Base-by-base conservation (phyloP, 1,140 invertebrate genomes). In the Drosophila insularis region DNA sequence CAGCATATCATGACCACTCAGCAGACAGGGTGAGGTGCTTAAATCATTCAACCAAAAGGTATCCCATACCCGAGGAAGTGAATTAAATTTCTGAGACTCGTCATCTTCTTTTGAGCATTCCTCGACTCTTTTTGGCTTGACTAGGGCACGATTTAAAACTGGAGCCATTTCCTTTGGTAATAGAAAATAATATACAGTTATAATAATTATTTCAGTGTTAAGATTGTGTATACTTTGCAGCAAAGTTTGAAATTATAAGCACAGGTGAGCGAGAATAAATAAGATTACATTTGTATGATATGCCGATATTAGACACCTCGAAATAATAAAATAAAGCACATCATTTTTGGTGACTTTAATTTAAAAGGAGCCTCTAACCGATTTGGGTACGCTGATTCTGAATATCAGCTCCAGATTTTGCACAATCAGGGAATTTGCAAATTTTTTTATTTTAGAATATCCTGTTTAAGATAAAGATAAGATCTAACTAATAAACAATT, bases 11-110 rank as follows among this genome's bases (percentile, higher is more conserved):
- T 6, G 32, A 0, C 80, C 70, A 3, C 21, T 63, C 0, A 63
- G 0, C 1, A 0, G 2, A 7, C 50, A 39, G 0, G 13, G 31
- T 3, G 75, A 13, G 1, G 0, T 0, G 2, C 19, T 1, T 4
- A 17, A 6, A 17, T 79, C 79, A 13, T 13, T 60, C 0, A 3
- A 6, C 81, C 81, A 86, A 11, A 86, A 86, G 11, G 66, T 76
- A n/a, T 82, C 67, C 37, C 7, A 2, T 1, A 53, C 11, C 1
- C 63, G 60, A 0, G 40, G 62, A 11, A 86, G 11, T 0, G n/a
- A 31, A 32, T 80, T 70, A 3, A 78, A 11, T 1, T 10, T 46
- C 0, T 2, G 4, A 0, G 6, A 17, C 14, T 32, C 32, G 1
- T 58, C 55, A 1, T 23, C 40, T 7, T 68, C 27, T 1, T 32